Percentiles rank a stretch among this genome's conserved stretches.
phyloP scores from a whole-genome alignment of 2,113 vertebrate species.

The Pseudorhombus dupliciocellatus region DNA sequence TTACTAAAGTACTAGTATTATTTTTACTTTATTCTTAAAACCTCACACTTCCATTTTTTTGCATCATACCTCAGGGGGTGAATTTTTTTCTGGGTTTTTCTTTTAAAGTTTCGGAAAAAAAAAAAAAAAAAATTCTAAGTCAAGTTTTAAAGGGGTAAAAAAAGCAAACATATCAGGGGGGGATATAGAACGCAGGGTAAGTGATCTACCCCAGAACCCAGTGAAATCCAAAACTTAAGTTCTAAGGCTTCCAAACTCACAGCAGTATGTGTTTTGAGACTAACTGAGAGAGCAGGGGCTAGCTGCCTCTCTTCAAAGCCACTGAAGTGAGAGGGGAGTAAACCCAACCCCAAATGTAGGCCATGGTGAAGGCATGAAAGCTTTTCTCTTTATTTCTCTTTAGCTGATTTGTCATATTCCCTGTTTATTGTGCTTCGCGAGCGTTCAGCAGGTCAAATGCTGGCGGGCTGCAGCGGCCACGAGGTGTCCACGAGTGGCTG shows the following conservation, averaged over 20 bases:
- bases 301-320: conserved; percentile 40
- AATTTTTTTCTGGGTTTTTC: not conserved
- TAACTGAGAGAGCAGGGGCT: conserved; percentile 33
- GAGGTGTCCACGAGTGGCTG: conserved; percentile 18
- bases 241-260: conserved; percentile 36
- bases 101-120: not conserved
- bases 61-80: not conserved
- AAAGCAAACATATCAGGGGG: conserved; percentile 18
- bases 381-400: conserved; percentile 11
- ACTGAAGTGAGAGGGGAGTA: conserved; percentile 5
- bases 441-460: conserved; percentile 21
- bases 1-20: not conserved
- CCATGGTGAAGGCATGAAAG: conserved; percentile 1
- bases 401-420: conserved; percentile 36
- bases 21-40: not conserved
- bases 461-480: conserved; percentile 35
- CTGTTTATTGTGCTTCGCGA: conserved; percentile 16
- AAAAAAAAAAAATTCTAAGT: too few relatives aligned
- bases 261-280: conserved; percentile 43
- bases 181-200: conserved; percentile 13
- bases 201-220: conserved; percentile 29
- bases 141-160: conserved; percentile 6
- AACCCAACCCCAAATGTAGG: conserved; percentile 18
- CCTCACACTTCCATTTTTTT: not conserved
- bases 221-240: conserved; percentile 32